Base-by-base conservation (phyloP, 2,888 invertebrate species). In the Onchidella celtica region DNA sequence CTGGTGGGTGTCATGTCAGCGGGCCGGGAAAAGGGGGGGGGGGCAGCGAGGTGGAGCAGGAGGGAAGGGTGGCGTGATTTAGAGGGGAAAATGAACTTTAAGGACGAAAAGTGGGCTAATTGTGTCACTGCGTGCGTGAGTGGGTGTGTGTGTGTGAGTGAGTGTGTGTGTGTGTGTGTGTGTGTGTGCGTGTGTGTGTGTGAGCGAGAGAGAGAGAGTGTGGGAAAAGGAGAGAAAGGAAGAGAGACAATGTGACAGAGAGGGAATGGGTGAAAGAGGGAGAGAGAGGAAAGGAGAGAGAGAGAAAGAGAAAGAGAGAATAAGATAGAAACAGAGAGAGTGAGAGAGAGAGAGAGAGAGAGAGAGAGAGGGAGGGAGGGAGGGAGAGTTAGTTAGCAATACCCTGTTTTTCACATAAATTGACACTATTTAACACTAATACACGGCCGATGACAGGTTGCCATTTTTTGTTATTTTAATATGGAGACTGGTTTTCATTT, bases 191-290 rank as follows among this genome's bases (percentile, higher is more conserved):
- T 38, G 36, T 32, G 61, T 24, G 61, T 61, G 74, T 24, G 61
- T 36, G 74, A 61, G 61, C 32, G 61, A 32, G 74, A 74, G 74
- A 32, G 61, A 61, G 74, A 61, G 74, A 61, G 74, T 24, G 61
- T 36, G 61, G n/a, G 74, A 74, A 36, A 34, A 36, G 36, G 74
- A 21, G 61, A 34, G 61, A 34, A 34, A 34, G 61, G 6, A 61
- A 34, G 36, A 4, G 74, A n/a, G 74, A 14, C 36, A 21, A 36
- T 9, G 36, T n/a, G 38, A 32, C 3, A 32, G 32, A 34, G 32
- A 61, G 38, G 27, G 3, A 65, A 36, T 1, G 32, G 27, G 6
- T 36, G 32, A 59, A n/a, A 4, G 65, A 65, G 29, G 11, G 65
- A 29, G 65, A 6, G 65, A 29, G 24, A 6, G 65, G 17, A 17